Evolutionary conservation across 2,113 vertebrate species (phyloP), one percentile per base, ranked within the genome.

Genomic region (Seriola rivoliana): DNA sequence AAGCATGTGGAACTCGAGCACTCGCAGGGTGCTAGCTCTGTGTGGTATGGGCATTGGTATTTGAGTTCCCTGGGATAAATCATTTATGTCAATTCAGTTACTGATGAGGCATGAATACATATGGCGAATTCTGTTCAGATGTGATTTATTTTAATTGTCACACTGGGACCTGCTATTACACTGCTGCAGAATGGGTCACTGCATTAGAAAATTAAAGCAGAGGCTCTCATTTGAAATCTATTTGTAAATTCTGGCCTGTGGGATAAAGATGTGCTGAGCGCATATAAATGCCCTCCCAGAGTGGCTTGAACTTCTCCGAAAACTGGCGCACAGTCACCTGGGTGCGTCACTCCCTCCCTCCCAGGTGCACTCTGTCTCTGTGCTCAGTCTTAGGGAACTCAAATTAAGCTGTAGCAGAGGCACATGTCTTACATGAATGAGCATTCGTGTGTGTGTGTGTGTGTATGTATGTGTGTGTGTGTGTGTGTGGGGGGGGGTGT

Each of bases 81-180:
- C 94, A 93, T 94, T 95, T 94, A 94, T 95, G 93, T 96, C 95
- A 95, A 95, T 96, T 95, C 96, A 66, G 93, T 95, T 95, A 95
- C 96, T 96, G 96, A 96, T 96, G 96, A 97, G 95, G 96, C 96
- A 95, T 97, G 96, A 96, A 96, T 96, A 92, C 93, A 94, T 95
- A 96, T 93, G 93, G 95, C 86, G 90, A 94, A 92, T 96, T 96
- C 93, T 95, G 94, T 94, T 95, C 93, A 94, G 92, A 95, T 92
- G 93, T 96, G 96, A 98, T 97, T 97, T 96, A 96, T 97, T 97
- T 96, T 97, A 97, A 97, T 98, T 97, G 96, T 96, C 96, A 96
- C 95, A 94, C 86, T 93, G 96, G 95, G 95, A 96, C 94, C 94
- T 89, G 92, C 95, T 95, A 96, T 98, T 97, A 96, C 92, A 93